phyloP scores from a whole-genome alignment of 2,888 invertebrate genomes.

The Pristionchus entomophagus region DNA sequence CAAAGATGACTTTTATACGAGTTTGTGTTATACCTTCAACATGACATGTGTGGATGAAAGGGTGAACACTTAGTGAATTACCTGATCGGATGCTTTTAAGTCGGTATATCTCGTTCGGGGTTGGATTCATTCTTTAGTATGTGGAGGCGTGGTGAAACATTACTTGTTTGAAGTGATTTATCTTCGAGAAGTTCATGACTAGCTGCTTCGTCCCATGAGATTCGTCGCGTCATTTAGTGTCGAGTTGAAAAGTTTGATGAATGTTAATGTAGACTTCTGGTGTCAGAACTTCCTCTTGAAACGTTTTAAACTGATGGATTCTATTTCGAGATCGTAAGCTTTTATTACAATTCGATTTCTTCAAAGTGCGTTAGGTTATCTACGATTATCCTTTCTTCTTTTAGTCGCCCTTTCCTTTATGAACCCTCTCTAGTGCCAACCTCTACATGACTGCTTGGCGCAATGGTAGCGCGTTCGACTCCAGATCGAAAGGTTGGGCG shows the following conservation, averaged over 20 bases:
- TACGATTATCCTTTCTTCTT: no score
- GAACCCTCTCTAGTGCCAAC: background rate
- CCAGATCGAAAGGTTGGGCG: conserved; percentile 52
- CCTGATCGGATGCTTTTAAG: no score
- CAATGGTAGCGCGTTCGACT: conserved; percentile 52
- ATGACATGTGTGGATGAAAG: background rate
- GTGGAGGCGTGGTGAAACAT: background rate
- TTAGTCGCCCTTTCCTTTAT: background rate
- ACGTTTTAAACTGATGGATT: no score
- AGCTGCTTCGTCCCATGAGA: background rate
- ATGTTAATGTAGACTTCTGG: no score
- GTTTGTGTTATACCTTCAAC: background rate
- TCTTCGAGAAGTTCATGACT: background rate
- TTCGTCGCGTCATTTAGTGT: background rate
- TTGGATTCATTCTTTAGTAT: no score
- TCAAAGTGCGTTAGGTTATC: no score
- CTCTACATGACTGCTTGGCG: conserved; percentile 48
- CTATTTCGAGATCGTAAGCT: no score
- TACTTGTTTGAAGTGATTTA: conserved; percentile 4
- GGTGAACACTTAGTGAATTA: background rate
- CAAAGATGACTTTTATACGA: background rate
- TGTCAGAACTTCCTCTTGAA: no score
- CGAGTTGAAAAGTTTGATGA: background rate
- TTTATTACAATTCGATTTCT: no score
- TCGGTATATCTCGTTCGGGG: no score